These are phyloP conservation scores for Bradypodion ventrale DNA, from an alignment of 2,797 vertebrate species.

Conservation along the genomic window DNA sequence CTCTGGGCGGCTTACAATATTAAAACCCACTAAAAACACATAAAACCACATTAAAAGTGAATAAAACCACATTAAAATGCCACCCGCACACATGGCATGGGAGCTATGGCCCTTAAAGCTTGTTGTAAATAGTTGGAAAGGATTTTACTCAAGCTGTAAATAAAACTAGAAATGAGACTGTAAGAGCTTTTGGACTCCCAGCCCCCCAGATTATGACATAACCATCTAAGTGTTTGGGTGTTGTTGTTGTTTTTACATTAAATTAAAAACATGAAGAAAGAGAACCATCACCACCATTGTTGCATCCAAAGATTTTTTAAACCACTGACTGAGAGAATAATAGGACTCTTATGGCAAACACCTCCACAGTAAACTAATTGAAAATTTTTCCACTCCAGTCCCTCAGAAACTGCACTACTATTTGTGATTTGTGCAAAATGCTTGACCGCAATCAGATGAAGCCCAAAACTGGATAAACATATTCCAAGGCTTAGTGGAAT, in stretches of 20 bases:
- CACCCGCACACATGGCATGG: no score
- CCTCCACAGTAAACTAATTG: not conserved
- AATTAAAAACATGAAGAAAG: not conserved
- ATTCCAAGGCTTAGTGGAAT: not conserved
- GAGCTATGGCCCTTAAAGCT: no score
- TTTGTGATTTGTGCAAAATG: not conserved
- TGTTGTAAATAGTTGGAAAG: slow-evolving; percentile 8
- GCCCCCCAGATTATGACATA: not conserved
- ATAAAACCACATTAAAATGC: no score
- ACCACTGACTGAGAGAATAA: not conserved
- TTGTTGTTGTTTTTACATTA: not conserved
- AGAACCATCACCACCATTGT: not conserved
- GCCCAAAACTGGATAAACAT: not conserved
- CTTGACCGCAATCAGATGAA: not conserved
- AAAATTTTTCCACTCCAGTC: not conserved
- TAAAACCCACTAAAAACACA: no score
- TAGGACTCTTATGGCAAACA: not conserved
- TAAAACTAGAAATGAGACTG: not conserved
- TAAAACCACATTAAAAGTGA: no score
- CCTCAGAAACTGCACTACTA: not conserved
- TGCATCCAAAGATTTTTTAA: not conserved
- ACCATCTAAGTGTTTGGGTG: no score
- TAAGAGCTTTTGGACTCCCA: no score
- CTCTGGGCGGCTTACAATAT: no score
- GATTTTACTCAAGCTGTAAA: not conserved